These are phyloP conservation scores for Origma solitaria DNA, from an alignment of 2,113 vertebrate genomes.

Conservation along the genomic window DNA sequence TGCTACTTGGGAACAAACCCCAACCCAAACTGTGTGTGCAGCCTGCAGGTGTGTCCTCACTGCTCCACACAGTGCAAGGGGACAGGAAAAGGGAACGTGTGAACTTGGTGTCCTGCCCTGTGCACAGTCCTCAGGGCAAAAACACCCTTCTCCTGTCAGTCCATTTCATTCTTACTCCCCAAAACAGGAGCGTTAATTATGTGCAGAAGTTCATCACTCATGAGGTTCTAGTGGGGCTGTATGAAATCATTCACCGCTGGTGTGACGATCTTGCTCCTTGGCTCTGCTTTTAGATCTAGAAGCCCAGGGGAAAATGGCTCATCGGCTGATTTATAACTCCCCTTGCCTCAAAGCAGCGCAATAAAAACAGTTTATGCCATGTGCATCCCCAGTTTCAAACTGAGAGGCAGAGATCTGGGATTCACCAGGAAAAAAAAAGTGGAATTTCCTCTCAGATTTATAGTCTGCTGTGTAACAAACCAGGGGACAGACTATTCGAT, in stretches of 20 bases:
- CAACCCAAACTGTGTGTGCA: neutral
- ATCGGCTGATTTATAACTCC: neutral
- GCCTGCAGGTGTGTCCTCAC: neutral
- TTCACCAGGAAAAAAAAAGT: neutral
- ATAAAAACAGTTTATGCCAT: neutral
- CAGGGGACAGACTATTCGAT: neutral
- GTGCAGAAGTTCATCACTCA: neutral
- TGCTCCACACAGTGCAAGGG: rapidly evolving
- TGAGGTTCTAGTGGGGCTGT: neutral
- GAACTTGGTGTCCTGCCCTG: rapidly evolving
- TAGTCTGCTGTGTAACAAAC: neutral
- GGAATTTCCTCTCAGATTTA: neutral
- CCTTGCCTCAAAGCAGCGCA: rapidly evolving
- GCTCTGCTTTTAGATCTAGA: neutral
- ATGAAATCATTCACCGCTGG: neutral
- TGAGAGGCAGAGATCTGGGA: neutral
- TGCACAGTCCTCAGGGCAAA: neutral
- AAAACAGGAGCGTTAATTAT: neutral
- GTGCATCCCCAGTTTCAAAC: neutral
- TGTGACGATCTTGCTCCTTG: neutral
- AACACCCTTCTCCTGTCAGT: neutral
- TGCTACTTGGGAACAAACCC: neutral
- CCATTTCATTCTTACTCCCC: neutral
- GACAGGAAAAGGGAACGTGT: neutral
- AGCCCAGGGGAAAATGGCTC: neutral